phyloP scores from a whole-genome alignment of 2,797 vertebrate genomes.

The Sebastes reedi region DNA sequence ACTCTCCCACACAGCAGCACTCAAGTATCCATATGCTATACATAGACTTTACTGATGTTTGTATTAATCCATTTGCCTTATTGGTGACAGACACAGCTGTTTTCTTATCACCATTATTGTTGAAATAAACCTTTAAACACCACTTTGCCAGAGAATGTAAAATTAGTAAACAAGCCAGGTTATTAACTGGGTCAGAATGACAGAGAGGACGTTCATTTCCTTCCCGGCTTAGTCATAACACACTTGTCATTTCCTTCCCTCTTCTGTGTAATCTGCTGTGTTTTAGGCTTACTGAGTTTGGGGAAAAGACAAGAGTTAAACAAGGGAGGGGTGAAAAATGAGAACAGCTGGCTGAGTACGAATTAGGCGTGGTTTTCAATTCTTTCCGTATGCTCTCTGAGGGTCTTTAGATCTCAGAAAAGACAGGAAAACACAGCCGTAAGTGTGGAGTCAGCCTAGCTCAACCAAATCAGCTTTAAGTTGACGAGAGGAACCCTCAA shows the following conservation, averaged over 20 bases:
- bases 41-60: not conserved
- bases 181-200: not conserved
- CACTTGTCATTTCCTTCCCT: slow-evolving; percentile 40
- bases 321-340: slow-evolving; percentile 37
- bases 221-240: not conserved
- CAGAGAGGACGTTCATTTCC: slow-evolving; percentile 13
- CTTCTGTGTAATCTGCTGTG: slow-evolving; percentile 7
- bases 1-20: not conserved
- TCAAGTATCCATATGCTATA: not conserved
- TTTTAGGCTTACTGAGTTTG: slow-evolving; percentile 60
- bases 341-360: slow-evolving; percentile 10
- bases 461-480: not conserved
- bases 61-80: not conserved
- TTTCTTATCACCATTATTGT: not conserved
- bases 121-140: not conserved
- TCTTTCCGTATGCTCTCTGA: slow-evolving; percentile 26
- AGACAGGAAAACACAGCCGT: not conserved
- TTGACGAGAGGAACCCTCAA: not conserved
- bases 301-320: not conserved
- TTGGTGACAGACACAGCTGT: not conserved
- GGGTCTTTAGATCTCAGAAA: slow-evolving; percentile 7
- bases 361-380: slow-evolving; percentile 50
- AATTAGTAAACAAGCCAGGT: not conserved
- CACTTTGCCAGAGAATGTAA: not conserved
- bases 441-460: not conserved